Percentiles rank a stretch among this genome's conserved stretches.
phyloP scores from a whole-genome alignment of 2,797 vertebrate species.

The Antennarius maculatus region DNA sequence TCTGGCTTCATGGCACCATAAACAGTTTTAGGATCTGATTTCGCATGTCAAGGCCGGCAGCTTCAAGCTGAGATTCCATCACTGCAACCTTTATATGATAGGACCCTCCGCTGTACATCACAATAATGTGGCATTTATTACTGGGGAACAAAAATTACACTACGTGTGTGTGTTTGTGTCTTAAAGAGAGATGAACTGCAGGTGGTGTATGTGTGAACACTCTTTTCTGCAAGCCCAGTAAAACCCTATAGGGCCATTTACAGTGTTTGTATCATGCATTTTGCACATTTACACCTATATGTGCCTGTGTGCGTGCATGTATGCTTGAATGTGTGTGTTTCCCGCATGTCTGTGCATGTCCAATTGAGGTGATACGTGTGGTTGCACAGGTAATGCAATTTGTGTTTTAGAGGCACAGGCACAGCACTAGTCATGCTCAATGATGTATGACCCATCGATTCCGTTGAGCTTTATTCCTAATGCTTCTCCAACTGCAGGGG shows the following conservation, averaged over 20 bases:
- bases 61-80: slow-evolving; percentile 61
- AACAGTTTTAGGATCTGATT: slow-evolving; percentile 68
- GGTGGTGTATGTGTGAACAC: slow-evolving; percentile 13
- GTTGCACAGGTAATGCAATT: slow-evolving; percentile 76
- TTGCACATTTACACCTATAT: slow-evolving; percentile 1
- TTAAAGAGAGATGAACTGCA: slow-evolving; percentile 11
- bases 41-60: slow-evolving; percentile 55
- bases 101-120: slow-evolving; percentile 60
- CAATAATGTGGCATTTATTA: slow-evolving; percentile 70
- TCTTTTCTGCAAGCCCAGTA: slow-evolving; percentile 12
- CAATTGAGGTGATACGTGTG: slow-evolving; percentile 44
- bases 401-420: slow-evolving; percentile 63
- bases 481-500: slow-evolving; percentile 38
- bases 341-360: slow-evolving; percentile 34
- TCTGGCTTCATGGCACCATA: slow-evolving; percentile 51
- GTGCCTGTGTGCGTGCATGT: neutral
- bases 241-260: slow-evolving; percentile 20
- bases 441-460: slow-evolving; percentile 73
- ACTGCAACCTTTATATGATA: slow-evolving; percentile 59
- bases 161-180: slow-evolving; percentile 3
- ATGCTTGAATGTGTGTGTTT: slow-evolving; percentile 1
- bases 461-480: slow-evolving; percentile 59
- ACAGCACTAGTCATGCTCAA: slow-evolving; percentile 62
- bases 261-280: slow-evolving; percentile 32
- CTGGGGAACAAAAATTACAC: slow-evolving; percentile 33